Percentiles rank a stretch among this genome's conserved stretches.
These are phyloP conservation scores for Caenorhabditis remanei DNA, from an alignment of 1,140 invertebrate species.

Conservation along the genomic window DNA sequence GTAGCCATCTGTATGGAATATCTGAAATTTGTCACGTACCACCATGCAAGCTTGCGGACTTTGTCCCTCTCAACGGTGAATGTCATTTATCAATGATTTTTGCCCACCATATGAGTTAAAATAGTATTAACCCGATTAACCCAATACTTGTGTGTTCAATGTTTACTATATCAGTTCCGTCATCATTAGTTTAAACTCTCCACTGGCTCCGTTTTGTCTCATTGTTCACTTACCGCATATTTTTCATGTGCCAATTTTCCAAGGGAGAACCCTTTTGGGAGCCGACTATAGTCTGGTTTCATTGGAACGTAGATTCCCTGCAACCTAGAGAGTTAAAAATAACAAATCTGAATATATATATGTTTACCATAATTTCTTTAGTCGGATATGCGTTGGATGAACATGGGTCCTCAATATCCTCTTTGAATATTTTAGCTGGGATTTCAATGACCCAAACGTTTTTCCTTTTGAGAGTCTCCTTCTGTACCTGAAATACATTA, in stretches of 20 bases:
- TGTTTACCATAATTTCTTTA: neutral
- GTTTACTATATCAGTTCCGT: neutral
- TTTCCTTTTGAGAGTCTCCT: neutral
- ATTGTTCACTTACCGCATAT: constrained; percentile 8
- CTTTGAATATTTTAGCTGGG: neutral
- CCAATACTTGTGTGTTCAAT: neutral
- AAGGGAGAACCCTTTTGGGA: neutral
- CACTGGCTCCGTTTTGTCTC: neutral
- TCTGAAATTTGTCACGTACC: no score
- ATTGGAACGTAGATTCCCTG: neutral
- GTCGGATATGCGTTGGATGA: neutral
- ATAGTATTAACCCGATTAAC: neutral
- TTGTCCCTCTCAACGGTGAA: no score
- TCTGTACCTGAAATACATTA: no score
- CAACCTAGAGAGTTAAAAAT: neutral
- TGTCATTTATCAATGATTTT: no score
- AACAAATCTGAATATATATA: neutral
- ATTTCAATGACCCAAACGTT: neutral
- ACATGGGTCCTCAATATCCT: neutral
- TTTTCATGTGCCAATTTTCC: constrained; percentile 1
- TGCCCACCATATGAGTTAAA: neutral
- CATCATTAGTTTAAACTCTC: neutral
- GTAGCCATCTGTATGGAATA: no score
- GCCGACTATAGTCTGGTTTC: neutral
- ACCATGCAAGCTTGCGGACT: no score